A percentile compares a stretch with the other conserved stretches of the same genome.
These are phyloP conservation scores for Aspidoscelis tigris DNA, from an alignment of 2,113 vertebrate species.

Conservation along the genomic window DNA sequence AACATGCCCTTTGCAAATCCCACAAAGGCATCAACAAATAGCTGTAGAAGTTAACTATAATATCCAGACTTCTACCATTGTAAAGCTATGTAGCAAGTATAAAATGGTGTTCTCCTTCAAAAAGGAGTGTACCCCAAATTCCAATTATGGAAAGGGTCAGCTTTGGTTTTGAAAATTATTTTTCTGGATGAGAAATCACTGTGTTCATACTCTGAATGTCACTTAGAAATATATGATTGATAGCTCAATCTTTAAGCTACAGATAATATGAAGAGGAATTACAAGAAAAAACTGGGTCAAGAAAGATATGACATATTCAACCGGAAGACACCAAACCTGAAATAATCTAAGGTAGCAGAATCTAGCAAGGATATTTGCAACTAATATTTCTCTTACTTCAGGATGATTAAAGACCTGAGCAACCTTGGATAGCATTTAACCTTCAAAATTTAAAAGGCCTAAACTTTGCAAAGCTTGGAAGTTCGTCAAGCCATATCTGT, in stretches of 20 bases:
- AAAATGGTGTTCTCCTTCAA: not conserved
- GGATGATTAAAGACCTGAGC: slow-evolving; percentile 23
- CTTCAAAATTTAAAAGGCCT: slow-evolving; percentile 17
- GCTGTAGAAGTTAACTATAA: not conserved
- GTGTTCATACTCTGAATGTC: not conserved
- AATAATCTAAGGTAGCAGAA: not conserved
- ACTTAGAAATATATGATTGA: slow-evolving; percentile 27
- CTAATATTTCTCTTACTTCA: slow-evolving; percentile 7
- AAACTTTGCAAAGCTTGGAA: slow-evolving; percentile 35
- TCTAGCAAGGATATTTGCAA: slow-evolving; percentile 13
- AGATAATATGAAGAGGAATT: slow-evolving; percentile 8
- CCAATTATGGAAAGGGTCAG: not conserved
- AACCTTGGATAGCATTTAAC: slow-evolving; percentile 29
- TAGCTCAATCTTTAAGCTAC: slow-evolving; percentile 20
- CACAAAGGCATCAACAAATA: not conserved
- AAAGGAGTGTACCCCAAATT: not conserved
- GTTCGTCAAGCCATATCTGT: not conserved
- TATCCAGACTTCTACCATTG: too few relatives aligned
- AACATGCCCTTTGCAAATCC: not conserved
- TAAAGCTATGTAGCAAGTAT: not conserved
- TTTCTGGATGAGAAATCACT: not conserved
- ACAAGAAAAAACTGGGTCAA: not conserved
- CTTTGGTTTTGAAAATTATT: rapidly evolving
- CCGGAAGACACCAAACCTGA: not conserved
- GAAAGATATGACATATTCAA: slow-evolving; percentile 24